Base-by-base conservation (phyloP, 2,888 invertebrate genomes). In the Nomada goodeniana region DNA sequence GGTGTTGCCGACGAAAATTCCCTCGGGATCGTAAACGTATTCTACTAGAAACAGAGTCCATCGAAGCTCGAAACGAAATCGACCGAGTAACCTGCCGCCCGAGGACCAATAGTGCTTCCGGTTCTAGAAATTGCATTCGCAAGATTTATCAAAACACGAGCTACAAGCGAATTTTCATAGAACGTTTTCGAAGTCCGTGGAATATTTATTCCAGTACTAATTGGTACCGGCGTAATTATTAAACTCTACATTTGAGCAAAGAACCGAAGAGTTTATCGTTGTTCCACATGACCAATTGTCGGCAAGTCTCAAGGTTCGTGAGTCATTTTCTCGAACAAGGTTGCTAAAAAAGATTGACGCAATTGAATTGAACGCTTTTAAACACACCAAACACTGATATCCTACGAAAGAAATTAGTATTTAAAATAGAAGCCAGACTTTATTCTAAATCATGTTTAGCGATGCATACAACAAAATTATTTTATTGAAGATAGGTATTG, bases 41-140 rank as follows among this genome's bases (percentile, higher is more conserved):
- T 82, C 67, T 36, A 26, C 65, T 26, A 20, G 50, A 60, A 76
- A 71, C 63, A 67, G 42, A 63, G 55, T 42, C 59, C 57, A 44
- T 63, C 61, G 26, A 72, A 85, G 76, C 71, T 76, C 18, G 15
- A 71, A 71, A 23, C 63, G 50, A 85, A 77, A 55, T 80, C 84
- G 63, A 61, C 52, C 50, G 68, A 61, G 61, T 59, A 59, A 67
- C 55, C 50, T 59, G 20, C 59, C 68, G 63, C 20, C 64, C 47
- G n/a, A 47, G 55, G 63, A 29, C 44, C n/a, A 44, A 13, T 29
- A 59, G 57, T 67, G 72, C 80, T 80, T 57, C 75, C 26, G 29
- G 52, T 65, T 72, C 60, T 50, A 26, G 76, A 59, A 81, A 83
- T 86, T 79, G 79, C 74, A 79, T 86, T 76, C 79, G 55, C 78